Evolutionary conservation across 1,140 invertebrate genomes (phyloP).

Genomic region (Drosophila teissieri): DNA sequence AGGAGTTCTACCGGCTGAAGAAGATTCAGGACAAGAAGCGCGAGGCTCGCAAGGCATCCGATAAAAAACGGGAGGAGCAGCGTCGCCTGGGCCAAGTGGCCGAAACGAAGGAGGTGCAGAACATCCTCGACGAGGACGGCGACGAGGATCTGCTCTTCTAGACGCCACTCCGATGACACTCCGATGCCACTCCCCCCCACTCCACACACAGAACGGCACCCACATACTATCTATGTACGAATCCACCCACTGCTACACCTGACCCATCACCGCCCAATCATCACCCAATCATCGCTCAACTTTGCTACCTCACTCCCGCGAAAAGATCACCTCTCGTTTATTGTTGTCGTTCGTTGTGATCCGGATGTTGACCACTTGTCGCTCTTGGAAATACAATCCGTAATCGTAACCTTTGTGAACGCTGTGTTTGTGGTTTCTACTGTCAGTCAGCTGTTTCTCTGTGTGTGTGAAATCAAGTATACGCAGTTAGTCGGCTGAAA

Average conservation of each 20-base stretch:
- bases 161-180: slow-evolving; percentile 42
- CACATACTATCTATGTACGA: background rate
- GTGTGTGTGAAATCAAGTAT: slow-evolving; percentile 12
- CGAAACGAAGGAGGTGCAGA: slow-evolving; percentile 86
- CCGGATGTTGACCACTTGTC: slow-evolving; percentile 17
- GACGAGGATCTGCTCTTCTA: slow-evolving; percentile 98
- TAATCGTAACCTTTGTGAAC: slow-evolving; percentile 16
- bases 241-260: background rate
- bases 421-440: slow-evolving; percentile 39
- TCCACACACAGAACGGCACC: background rate
- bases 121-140: slow-evolving; percentile 93
- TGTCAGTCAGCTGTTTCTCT: slow-evolving; percentile 17
- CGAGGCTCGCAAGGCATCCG: slow-evolving; percentile 87
- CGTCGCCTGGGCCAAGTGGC: slow-evolving; percentile 85
- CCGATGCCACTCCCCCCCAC: too few relatives aligned
- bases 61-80: slow-evolving; percentile 85
- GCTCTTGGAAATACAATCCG: slow-evolving; percentile 47
- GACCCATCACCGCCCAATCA: background rate
- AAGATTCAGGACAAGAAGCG: slow-evolving; percentile 88
- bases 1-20: slow-evolving; percentile 99
- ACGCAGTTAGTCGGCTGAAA: background rate
- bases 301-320: slow-evolving; percentile 44
- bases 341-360: slow-evolving; percentile 41
- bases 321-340: slow-evolving; percentile 8
- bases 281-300: slow-evolving; percentile 7